Percentiles rank a stretch among this genome's conserved stretches.
These are phyloP conservation scores for Tenthredo distinguenda DNA, from an alignment of 2,888 invertebrate genomes.

Conservation along the genomic window DNA sequence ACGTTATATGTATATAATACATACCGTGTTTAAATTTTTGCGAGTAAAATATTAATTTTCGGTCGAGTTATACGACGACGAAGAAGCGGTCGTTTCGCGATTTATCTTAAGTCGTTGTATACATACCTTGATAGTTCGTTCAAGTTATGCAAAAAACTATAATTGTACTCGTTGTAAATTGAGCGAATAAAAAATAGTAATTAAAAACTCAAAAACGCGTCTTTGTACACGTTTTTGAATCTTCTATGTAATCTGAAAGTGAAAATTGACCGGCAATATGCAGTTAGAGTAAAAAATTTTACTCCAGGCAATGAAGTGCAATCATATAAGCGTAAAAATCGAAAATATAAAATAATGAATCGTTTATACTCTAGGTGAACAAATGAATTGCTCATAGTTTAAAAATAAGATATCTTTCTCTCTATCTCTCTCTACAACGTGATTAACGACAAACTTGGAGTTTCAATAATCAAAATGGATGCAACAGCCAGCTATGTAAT, in stretches of 20 bases:
- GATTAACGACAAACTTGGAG: not conserved
- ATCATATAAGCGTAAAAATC: not conserved
- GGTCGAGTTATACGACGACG: not conserved
- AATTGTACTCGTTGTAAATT: not conserved
- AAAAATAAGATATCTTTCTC: not conserved
- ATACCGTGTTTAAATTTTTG: not conserved
- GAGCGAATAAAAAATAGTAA: not conserved
- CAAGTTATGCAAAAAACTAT: not conserved
- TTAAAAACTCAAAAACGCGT: not conserved
- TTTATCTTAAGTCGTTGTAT: not conserved
- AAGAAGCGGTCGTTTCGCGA: not conserved
- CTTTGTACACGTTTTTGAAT: not conserved
- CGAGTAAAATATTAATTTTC: not conserved
- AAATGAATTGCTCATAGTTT: not conserved
- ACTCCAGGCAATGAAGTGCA: not conserved
- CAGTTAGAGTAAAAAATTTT: too few species aligned
- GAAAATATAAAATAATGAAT: not conserved
- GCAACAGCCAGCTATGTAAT: not conserved
- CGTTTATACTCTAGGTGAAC: not conserved
- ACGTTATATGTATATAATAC: slow-evolving; percentile 26
- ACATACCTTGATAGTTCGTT: not conserved
- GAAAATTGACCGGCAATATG: not conserved
- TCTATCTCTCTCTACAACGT: not conserved
- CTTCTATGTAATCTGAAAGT: not conserved
- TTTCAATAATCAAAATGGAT: not conserved